These are phyloP conservation scores for Sebastes iracundus DNA, from an alignment of 2,797 vertebrate species.

Conservation along the genomic window DNA sequence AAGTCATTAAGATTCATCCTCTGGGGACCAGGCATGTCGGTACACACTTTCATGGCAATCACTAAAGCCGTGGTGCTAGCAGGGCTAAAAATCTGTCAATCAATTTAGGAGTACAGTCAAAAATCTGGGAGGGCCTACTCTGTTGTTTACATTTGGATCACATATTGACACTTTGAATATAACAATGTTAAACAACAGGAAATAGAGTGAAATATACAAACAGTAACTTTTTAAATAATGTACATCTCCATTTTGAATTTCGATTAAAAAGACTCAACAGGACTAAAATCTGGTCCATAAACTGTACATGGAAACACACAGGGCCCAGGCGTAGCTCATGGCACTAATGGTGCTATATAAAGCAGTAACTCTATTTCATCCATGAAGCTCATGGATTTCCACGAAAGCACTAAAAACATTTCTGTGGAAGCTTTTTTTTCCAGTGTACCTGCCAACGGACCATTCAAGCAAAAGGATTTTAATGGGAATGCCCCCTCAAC, in stretches of 20 bases:
- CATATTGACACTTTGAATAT: neutral
- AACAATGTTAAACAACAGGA: neutral
- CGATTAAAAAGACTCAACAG: neutral
- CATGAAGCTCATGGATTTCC: slow-evolving; percentile 1
- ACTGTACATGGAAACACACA: neutral
- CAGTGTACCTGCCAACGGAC: slow-evolving; percentile 5
- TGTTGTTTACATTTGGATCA: neutral
- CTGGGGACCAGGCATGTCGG: neutral
- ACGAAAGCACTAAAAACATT: neutral
- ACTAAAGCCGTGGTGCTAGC: neutral
- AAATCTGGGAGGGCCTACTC: neutral
- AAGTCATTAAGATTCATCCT: neutral
- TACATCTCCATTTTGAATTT: neutral
- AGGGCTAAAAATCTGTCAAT: neutral
- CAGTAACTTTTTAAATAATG: neutral
- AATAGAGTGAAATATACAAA: neutral
- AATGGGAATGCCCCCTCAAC: slow-evolving; percentile 22
- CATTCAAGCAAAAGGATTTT: slow-evolving; percentile 25
- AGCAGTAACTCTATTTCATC: neutral
- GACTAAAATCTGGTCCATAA: neutral
- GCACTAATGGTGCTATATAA: neutral
- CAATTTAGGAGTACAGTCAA: neutral
- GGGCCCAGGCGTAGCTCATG: neutral
- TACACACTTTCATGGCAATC: neutral
- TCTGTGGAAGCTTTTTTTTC: neutral